Evolutionary conservation across 2,888 invertebrate genomes (phyloP), one percentile per base, ranked within the genome.

Genomic region (Xestoiulus laeticollis): DNA sequence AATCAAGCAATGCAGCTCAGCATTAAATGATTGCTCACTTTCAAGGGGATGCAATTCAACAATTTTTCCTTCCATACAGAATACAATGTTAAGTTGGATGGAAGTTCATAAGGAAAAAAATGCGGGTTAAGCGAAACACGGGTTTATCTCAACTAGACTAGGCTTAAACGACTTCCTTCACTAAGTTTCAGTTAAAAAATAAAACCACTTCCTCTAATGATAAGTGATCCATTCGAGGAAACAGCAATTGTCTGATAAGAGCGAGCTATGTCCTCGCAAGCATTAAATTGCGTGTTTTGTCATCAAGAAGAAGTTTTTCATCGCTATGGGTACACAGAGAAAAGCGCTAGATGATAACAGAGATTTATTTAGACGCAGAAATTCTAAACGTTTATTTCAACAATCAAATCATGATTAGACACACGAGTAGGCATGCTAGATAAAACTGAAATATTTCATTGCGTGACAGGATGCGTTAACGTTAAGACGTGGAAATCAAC

Each of bases 201-300:
- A 68, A 68, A 68, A 68, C 68, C 68, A 68, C 68, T 68, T 68
- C 68, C 68, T 68, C 26, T 68, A 68, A 68, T 68, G 68, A 68
- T 68, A 68, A 68, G 68, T 68, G 68, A 68, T 68, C 68, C 68
- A 68, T 68, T 68, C 68, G 68, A 68, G 68, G 68, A 68, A 68
- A 68, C 68, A 68, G 68, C 68, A 68, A 68, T 68, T 68, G 68
- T 68, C 68, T 68, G 68, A 68, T 68, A 68, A 68, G 68, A 68
- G 26, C 22, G 22, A 68, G 22, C 68, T 68, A 68, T 68, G 68
- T 68, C 68, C 68, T 68, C 68, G 68, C 68, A 26, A 68, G 68
- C 68, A 68, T 68, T 68, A 68, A 68, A 68, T 68, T 68, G 68
- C 68, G 68, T 68, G 68, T 68, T 68, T 68, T 68, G 68, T 68